Evolutionary conservation across 1,140 invertebrate genomes (phyloP).

Genomic region (Galleria mellonella): DNA sequence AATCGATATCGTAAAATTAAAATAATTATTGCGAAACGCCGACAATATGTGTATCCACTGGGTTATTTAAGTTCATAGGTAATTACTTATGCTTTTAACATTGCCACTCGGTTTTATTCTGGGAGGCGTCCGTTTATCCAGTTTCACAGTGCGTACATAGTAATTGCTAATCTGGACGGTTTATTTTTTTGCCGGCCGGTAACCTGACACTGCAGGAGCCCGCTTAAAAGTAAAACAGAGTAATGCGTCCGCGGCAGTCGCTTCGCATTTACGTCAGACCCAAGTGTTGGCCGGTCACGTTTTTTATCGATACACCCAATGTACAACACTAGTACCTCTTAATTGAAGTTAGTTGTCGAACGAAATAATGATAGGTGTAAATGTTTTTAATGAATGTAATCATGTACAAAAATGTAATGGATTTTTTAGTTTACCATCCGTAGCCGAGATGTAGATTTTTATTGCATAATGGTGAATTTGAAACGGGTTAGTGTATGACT

Average conservation of each 20-base stretch:
- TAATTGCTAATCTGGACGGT: conserved; percentile 25
- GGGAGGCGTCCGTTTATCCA: background rate
- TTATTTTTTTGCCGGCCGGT: conserved; percentile 32
- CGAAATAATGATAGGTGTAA: too few relatives aligned
- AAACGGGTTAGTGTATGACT: too few relatives aligned
- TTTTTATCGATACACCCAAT: conserved; percentile 39
- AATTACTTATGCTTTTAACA: conserved; percentile 1
- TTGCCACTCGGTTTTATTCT: conserved; percentile 1
- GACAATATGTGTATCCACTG: conserved; percentile 1
- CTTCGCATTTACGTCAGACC: conserved; percentile 42
- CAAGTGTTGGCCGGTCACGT: conserved; percentile 17
- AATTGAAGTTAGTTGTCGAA: conserved; percentile 32
- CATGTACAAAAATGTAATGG: too few relatives aligned
- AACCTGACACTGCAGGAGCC: conserved; percentile 41
- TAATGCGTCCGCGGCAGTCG: conserved; percentile 55
- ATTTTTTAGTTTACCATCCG: too few relatives aligned
- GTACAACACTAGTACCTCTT: conserved; percentile 47
- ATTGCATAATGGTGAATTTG: too few relatives aligned
- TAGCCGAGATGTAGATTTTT: too few relatives aligned
- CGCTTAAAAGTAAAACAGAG: conserved; percentile 52
- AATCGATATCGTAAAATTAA: conserved; percentile 12
- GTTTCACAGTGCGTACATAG: background rate
- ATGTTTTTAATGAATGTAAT: too few relatives aligned
- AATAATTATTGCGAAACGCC: conserved; percentile 17
- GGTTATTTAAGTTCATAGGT: background rate